phyloP scores from a whole-genome alignment of 2,888 invertebrate genomes.

The Ditula angustiorana region DNA sequence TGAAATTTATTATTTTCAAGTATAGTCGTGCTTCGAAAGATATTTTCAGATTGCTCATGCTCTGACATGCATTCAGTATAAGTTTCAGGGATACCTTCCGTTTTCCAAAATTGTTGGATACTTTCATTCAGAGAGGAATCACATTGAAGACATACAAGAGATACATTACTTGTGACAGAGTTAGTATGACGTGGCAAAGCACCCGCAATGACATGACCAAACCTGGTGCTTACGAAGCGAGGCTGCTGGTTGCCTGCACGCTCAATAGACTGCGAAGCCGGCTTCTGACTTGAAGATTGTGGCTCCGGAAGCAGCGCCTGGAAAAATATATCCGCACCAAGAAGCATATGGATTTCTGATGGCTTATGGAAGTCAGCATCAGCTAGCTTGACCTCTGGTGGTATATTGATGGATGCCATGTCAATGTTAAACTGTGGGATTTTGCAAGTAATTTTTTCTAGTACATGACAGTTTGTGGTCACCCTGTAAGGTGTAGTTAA shows the following conservation, averaged over 20 bases:
- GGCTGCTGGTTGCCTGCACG: not conserved
- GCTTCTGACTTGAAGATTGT: not conserved
- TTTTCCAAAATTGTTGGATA: constrained; percentile 5
- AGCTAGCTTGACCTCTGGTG: constrained; percentile 31
- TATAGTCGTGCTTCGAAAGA: constrained; percentile 12
- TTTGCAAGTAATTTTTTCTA: constrained; percentile 41
- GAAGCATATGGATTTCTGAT: constrained; percentile 34
- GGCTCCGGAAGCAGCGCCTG: constrained; percentile 39
- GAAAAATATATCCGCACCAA: constrained; percentile 43
- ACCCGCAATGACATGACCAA: constrained; percentile 39
- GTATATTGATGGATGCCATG: too few relatives aligned
- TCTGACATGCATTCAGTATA: not conserved
- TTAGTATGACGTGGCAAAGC: not conserved
- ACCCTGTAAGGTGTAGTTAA: not conserved
- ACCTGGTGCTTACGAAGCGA: constrained; percentile 27
- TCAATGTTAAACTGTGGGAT: constrained; percentile 40
- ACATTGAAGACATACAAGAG: not conserved
- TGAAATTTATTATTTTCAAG: constrained; percentile 18
- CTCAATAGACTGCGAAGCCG: not conserved
- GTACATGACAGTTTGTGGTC: constrained; percentile 33
- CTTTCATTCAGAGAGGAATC: constrained; percentile 7
- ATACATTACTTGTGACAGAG: not conserved
- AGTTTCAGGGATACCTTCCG: constrained; percentile 14
- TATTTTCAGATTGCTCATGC: constrained; percentile 1
- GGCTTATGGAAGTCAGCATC: constrained; percentile 38